Conservation (phyloP, 2,113 vertebrate genomes). For the Pelodiscus sinensis region DNA sequence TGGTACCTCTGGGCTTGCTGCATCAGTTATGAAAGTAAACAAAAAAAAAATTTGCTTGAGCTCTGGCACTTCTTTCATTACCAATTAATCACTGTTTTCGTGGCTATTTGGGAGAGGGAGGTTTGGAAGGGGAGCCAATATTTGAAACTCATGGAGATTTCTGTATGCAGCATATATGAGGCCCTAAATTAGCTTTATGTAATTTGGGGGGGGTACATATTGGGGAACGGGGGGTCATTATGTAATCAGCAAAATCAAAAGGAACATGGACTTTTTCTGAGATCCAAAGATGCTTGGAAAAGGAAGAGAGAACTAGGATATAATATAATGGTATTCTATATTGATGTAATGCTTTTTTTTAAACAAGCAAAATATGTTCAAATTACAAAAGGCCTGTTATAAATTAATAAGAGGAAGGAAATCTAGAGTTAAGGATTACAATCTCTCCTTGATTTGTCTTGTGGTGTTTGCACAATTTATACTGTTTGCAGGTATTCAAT, state of each 20-base stretch:
- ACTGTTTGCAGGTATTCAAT: too few species aligned
- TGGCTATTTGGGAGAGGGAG: background rate
- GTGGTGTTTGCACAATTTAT: too few species aligned
- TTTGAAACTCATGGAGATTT: background rate
- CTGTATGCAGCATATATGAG: rapidly evolving
- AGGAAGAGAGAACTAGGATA: background rate
- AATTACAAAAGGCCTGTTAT: background rate
- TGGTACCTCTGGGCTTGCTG: too few species aligned
- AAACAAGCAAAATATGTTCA: background rate
- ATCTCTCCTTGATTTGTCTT: background rate
- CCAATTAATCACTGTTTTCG: too few species aligned
- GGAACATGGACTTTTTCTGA: background rate
- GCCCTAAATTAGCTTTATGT: background rate
- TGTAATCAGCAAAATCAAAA: background rate
- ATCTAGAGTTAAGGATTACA: background rate
- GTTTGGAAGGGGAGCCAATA: background rate
- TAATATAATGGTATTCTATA: background rate
- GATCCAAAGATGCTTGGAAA: background rate
- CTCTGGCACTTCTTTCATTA: too few species aligned
- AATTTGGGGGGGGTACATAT: background rate
- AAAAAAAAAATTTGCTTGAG: too few species aligned
- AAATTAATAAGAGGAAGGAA: background rate
- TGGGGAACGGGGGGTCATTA: background rate
- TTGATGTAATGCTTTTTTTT: background rate
- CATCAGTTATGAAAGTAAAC: too few species aligned